A percentile compares a stretch with the other conserved stretches of the same genome.
Evolutionary conservation across 2,113 vertebrate species (phyloP).

Genomic region (Notothenia rossii): DNA sequence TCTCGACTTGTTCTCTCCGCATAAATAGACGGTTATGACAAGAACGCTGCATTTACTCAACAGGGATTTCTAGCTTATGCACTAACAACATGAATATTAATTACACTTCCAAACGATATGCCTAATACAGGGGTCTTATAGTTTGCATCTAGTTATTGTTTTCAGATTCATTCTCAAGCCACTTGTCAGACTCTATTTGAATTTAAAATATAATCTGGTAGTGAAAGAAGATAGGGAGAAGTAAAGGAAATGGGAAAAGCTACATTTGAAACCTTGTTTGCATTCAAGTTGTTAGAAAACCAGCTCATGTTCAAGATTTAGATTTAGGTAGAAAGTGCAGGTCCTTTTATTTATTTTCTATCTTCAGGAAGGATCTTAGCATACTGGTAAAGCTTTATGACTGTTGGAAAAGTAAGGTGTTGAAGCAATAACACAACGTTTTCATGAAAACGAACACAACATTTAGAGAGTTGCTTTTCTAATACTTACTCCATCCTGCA

Average conservation of each 20-base stretch:
- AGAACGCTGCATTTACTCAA: constrained; percentile 54
- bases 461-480: not conserved
- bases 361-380: not conserved
- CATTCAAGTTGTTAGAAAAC: constrained; percentile 1
- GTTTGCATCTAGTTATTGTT: constrained; percentile 59
- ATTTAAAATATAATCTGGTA: constrained; percentile 28
- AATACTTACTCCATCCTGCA: not conserved
- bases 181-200: constrained; percentile 18
- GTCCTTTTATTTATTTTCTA: constrained; percentile 4
- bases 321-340: not conserved
- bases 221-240: constrained; percentile 7
- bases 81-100: constrained; percentile 75
- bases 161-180: constrained; percentile 51
- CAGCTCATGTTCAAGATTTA: not conserved
- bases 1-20: constrained; percentile 31
- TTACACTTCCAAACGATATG: constrained; percentile 41
- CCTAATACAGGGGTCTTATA: constrained; percentile 43
- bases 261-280: constrained; percentile 4
- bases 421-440: not conserved
- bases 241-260: not conserved
- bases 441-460: not conserved
- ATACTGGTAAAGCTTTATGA: not conserved
- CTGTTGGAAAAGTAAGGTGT: not conserved
- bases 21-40: constrained; percentile 56
- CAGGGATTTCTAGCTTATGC: constrained; percentile 64